Percentiles rank a stretch among this genome's conserved stretches.
Conservation (phyloP, 1,140 invertebrate species). For the Cyrtorhinus lividipennis region DNA sequence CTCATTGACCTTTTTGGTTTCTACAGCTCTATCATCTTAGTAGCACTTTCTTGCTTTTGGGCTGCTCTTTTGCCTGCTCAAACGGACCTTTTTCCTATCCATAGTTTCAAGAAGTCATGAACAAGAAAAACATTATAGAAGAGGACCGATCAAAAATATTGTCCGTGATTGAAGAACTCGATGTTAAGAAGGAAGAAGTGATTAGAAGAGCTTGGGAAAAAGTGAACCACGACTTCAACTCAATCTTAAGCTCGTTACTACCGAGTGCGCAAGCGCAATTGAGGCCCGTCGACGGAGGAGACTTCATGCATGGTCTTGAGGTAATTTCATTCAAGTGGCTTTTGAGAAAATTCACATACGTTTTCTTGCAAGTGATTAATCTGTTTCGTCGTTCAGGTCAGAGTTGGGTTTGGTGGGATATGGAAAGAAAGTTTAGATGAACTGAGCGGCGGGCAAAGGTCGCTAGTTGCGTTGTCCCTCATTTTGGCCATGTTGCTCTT, state of each 20-base stretch:
- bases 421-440: slow-evolving; percentile 96
- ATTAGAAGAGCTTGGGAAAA: slow-evolving; percentile 64
- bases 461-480: slow-evolving; percentile 88
- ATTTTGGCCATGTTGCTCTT: slow-evolving; percentile 93
- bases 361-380: too few species aligned
- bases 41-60: too few species aligned
- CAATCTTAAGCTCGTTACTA: slow-evolving; percentile 83
- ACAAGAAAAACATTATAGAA: slow-evolving; percentile 72
- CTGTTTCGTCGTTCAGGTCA: slow-evolving; percentile 53
- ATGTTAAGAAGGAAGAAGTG: slow-evolving; percentile 74
- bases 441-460: slow-evolving; percentile 91
- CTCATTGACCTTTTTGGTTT: too few species aligned
- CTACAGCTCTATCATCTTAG: too few species aligned
- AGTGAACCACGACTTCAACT: slow-evolving; percentile 85
- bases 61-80: too few species aligned
- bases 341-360: not conserved
- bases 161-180: slow-evolving; percentile 70
- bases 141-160: slow-evolving; percentile 70
- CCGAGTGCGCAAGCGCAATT: slow-evolving; percentile 80
- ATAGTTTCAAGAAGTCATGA: slow-evolving; percentile 60
- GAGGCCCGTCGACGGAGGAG: slow-evolving; percentile 53
- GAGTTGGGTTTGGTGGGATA: slow-evolving; percentile 79
- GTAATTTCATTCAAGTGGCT: too few species aligned
- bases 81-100: too few species aligned
- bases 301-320: slow-evolving; percentile 75